Evolutionary conservation across 2,797 vertebrate genomes (phyloP).

Genomic region (Channa striata): DNA sequence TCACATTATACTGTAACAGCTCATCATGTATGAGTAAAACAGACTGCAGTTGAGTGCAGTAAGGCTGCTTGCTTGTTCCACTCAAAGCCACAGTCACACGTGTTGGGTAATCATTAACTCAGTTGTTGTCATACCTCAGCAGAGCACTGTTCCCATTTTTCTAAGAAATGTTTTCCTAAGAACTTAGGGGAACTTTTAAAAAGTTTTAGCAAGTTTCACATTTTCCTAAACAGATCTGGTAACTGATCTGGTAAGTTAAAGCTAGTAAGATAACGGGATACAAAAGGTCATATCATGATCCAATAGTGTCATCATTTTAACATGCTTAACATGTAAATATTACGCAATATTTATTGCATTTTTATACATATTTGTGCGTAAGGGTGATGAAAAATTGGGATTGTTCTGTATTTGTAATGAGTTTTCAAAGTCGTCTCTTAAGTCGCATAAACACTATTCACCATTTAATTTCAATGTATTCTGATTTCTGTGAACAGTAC

Average conservation of each 20-base stretch:
- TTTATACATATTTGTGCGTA: too few relatives aligned
- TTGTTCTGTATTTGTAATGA: not conserved
- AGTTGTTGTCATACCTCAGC: conserved; percentile 3
- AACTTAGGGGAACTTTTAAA: not conserved
- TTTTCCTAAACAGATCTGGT: not conserved
- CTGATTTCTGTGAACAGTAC: too few relatives aligned
- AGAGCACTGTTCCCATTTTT: conserved; percentile 24
- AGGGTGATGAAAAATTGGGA: too few relatives aligned
- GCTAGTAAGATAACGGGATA: too few relatives aligned
- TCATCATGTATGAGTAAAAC: conserved; percentile 30
- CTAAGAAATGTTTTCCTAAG: conserved; percentile 8
- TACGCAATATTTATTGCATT: too few relatives aligned
- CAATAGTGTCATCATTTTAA: too few relatives aligned
- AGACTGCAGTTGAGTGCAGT: conserved; percentile 5
- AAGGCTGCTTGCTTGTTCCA: not conserved
- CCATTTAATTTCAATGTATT: too few relatives aligned
- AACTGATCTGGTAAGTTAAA: not conserved
- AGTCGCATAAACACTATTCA: too few relatives aligned
- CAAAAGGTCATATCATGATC: too few relatives aligned
- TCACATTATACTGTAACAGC: conserved; percentile 9
- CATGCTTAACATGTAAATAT: too few relatives aligned
- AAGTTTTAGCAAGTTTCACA: too few relatives aligned
- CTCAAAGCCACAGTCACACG: not conserved
- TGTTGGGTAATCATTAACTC: not conserved
- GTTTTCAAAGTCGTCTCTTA: not conserved